A percentile compares a stretch with the other conserved stretches of the same genome.
phyloP scores from a whole-genome alignment of 1,140 invertebrate species.

The Hetaerina americana region DNA sequence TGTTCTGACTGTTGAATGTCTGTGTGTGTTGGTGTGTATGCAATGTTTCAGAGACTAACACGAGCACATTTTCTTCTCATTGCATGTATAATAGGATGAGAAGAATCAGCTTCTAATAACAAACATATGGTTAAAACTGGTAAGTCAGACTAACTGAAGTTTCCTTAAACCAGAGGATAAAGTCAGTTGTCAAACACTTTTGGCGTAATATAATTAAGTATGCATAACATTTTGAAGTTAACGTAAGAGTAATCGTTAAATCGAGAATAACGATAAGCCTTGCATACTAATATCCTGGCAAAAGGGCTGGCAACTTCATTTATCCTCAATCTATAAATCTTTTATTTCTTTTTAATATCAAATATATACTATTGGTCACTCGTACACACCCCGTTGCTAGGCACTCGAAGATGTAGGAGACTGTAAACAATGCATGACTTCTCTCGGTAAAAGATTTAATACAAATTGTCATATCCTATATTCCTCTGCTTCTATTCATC shows the following conservation, averaged over 20 bases:
- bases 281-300: too few relatives aligned
- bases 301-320: not conserved
- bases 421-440: not conserved
- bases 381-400: not conserved
- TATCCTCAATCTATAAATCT: not conserved
- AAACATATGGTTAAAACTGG: constrained; percentile 75
- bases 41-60: constrained; percentile 2
- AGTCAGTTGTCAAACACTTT: constrained; percentile 27
- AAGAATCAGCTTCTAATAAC: constrained; percentile 75
- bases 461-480: not conserved
- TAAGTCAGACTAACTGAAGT: constrained; percentile 39
- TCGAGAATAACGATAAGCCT: too few relatives aligned
- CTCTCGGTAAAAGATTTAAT: not conserved
- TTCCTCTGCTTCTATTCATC: not conserved
- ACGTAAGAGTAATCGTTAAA: too few relatives aligned
- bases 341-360: not conserved
- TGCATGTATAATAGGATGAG: constrained; percentile 47
- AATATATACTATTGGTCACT: not conserved
- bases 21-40: not conserved
- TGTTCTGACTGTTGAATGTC: not conserved
- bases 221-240: not conserved
- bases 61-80: constrained; percentile 5
- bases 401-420: not conserved
- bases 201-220: constrained; percentile 20
- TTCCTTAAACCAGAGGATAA: constrained; percentile 19